These are phyloP conservation scores for Coregonus ussuriensis DNA, from an alignment of 2,797 vertebrate genomes.

Conservation along the genomic window DNA sequence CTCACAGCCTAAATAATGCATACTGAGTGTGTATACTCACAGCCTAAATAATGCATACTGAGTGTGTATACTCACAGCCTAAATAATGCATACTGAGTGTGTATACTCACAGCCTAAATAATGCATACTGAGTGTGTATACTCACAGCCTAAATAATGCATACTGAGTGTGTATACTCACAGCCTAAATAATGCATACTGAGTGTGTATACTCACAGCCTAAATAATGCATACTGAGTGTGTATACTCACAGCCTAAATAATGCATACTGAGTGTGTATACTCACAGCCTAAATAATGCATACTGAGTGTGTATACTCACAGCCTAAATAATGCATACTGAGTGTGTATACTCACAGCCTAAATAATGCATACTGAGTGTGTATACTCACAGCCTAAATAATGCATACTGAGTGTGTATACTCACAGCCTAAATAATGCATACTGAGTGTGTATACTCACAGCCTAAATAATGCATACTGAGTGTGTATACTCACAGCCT, in stretches of 20 bases:
- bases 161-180: constrained; percentile 63
- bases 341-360: constrained; percentile 63
- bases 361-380: constrained; percentile 61
- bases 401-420: constrained; percentile 62
- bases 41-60: no score
- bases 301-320: constrained; percentile 63
- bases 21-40: constrained; percentile 63
- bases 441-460: constrained; percentile 63
- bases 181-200: no score
- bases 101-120: constrained; percentile 63
- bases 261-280: constrained; percentile 62
- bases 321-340: no score
- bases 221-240: constrained; percentile 61
- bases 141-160: no score
- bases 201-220: constrained; percentile 63
- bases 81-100: constrained; percentile 61
- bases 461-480: no score
- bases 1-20: no score
- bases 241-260: constrained; percentile 63
- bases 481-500: constrained; percentile 63
- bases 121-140: constrained; percentile 62
- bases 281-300: no score
- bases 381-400: constrained; percentile 63
- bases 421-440: no score
- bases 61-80: constrained; percentile 63